Evolutionary conservation across 2,113 vertebrate species (phyloP).

Genomic region (Gallinago undulata): DNA sequence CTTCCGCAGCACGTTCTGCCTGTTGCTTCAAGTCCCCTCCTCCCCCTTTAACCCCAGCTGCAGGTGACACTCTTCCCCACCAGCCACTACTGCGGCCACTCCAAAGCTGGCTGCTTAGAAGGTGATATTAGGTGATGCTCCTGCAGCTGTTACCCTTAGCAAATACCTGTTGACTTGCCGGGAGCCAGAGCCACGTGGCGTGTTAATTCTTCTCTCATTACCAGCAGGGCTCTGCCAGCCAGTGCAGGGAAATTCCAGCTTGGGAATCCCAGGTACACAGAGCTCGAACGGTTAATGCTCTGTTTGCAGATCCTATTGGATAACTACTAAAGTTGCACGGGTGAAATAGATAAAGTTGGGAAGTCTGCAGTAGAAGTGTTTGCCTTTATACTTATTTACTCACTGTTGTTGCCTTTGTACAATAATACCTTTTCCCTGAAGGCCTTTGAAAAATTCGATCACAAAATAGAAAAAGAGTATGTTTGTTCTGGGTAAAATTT

Average conservation of each 20-base stretch:
- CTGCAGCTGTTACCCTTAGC: neutral
- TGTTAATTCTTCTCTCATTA: neutral
- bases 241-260: neutral
- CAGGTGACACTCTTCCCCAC: neutral
- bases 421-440: slow-evolving; percentile 58
- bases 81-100: neutral
- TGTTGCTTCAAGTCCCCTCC: neutral
- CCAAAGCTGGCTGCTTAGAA: neutral
- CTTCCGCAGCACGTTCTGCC: neutral
- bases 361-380: slow-evolving; percentile 12
- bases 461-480: slow-evolving; percentile 53
- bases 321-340: slow-evolving; percentile 26
- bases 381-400: slow-evolving; percentile 57
- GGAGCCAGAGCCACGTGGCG: neutral
- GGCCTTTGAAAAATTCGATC: slow-evolving; percentile 61
- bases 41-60: neutral
- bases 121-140: neutral
- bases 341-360: slow-evolving; percentile 32
- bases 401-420: slow-evolving; percentile 37
- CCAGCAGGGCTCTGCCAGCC: neutral
- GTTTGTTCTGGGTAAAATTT: slow-evolving; percentile 55
- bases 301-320: slow-evolving; percentile 30
- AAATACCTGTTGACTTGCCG: neutral
- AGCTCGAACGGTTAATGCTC: neutral
- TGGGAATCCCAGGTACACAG: neutral